Percentiles rank a stretch among this genome's conserved stretches.
Evolutionary conservation across 1,140 invertebrate genomes (phyloP).

Genomic region (Lordiphosa mommai): DNA sequence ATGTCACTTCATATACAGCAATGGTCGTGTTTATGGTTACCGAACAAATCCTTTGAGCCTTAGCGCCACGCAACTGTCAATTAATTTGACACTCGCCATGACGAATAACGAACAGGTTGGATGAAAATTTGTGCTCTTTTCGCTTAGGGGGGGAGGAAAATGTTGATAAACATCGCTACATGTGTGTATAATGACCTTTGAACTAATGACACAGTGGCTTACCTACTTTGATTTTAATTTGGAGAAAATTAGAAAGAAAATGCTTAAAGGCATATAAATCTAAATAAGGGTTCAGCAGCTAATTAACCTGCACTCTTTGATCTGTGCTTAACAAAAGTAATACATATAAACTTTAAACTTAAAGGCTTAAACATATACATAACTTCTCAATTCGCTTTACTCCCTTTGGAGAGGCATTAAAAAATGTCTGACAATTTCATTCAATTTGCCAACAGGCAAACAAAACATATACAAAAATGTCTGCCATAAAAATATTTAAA

Average conservation of each 20-base stretch:
- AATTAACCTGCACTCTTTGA: not conserved
- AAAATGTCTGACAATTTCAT: conserved; percentile 31
- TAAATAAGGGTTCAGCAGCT: too few species aligned
- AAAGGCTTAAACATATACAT: too few species aligned
- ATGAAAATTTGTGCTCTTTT: too few species aligned
- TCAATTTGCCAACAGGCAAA: conserved; percentile 27
- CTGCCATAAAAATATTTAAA: conserved; percentile 43
- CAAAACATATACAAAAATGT: conserved; percentile 2
- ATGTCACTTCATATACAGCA: not conserved
- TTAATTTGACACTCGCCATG: not conserved
- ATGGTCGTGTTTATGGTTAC: not conserved
- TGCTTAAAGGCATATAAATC: too few species aligned
- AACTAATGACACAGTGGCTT: too few species aligned
- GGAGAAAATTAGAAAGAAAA: not conserved
- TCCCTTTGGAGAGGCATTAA: too few species aligned
- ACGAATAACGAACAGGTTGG: too few species aligned
- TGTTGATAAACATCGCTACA: too few species aligned
- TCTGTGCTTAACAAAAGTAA: not conserved
- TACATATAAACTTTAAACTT: too few species aligned
- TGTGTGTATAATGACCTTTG: too few species aligned
- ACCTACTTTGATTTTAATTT: too few species aligned
- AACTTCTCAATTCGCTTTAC: not conserved
- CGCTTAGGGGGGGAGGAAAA: too few species aligned
- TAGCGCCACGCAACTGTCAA: conserved; percentile 9
- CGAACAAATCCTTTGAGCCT: conserved; percentile 5